Evolutionary conservation across 2,888 invertebrate species (phyloP), one percentile per base, ranked within the genome.

Genomic region (Meloe dianella): DNA sequence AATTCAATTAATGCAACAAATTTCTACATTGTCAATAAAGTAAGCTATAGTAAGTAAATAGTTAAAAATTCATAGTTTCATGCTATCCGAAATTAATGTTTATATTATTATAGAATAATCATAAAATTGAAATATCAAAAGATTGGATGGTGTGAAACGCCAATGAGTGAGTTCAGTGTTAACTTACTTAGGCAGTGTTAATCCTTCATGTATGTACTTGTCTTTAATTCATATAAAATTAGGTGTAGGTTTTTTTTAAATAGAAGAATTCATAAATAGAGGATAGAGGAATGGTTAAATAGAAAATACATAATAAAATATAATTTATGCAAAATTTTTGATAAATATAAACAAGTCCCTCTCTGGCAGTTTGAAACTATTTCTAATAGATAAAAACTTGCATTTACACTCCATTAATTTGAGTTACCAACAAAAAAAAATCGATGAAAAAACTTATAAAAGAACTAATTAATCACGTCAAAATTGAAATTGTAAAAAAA

Each of bases 131-230:
- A 65, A 68, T 68, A 64, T 67, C 32, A 65, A 70, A 67, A 69
- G 61, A 69, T 70, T 63, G 59, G 62, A 64, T 61, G 70, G 72
- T 72, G 73, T 72, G 70, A 70, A 72, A 75, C 73, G 72, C 67
- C 71, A 68, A 74, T 77, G 79, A 54, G 54, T 81, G 80, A 79
- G 75, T 41, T 75, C 71, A 76, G 79, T 81, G 81, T 79, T 72
- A 80, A 83, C 83, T 83, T 83, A 83, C 83, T 81, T 82, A 76
- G 77, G 69, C 74, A 79, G 81, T 82, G 81, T 82, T 79, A 79
- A 75, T 81, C 79, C 81, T 74, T 79, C 77, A 77, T 77, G 78
- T 80, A 77, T 77, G 75, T 72, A 72, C 78, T 74, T 78, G 77
- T 79, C 78, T 79, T 78, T 77, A 75, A 74, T 77, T 78, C 70